Conservation (phyloP, 2,797 vertebrate species). For the Myiotriccus ornatus region DNA sequence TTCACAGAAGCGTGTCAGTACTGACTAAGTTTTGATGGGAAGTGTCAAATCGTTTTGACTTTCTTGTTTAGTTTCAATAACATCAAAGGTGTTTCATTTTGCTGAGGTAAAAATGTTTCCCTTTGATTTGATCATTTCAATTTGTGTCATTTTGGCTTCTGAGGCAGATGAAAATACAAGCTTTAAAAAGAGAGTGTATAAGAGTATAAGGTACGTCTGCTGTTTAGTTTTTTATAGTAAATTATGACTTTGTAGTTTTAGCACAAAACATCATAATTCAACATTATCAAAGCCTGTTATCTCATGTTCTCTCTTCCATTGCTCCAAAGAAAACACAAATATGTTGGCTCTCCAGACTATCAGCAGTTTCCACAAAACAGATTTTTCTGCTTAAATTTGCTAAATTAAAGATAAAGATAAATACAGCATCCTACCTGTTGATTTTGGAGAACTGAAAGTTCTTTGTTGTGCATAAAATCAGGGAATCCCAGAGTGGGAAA, state of each 20-base stretch:
- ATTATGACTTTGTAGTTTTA: conserved; percentile 18
- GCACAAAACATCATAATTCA: background rate
- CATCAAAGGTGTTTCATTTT: conserved; percentile 41
- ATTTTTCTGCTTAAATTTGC: background rate
- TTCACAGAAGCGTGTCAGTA: background rate
- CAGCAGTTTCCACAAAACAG: background rate
- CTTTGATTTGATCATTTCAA: conserved; percentile 27
- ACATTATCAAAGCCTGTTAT: background rate
- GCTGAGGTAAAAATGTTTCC: conserved; percentile 25
- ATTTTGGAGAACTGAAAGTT: background rate
- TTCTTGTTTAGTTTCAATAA: conserved; percentile 25
- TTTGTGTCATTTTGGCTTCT: conserved; percentile 2
- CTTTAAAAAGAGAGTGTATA: background rate
- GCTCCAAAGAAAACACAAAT: background rate
- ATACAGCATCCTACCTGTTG: background rate
- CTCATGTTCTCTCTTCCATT: background rate
- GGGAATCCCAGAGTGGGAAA: background rate
- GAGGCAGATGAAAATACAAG: background rate
- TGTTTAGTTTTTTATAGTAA: background rate
- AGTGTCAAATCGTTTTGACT: conserved; percentile 30
- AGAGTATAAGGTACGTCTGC: background rate
- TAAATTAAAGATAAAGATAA: background rate
- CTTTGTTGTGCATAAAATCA: background rate
- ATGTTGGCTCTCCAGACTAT: background rate
- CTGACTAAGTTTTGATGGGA: background rate